Conservation (phyloP, 2,113 vertebrate genomes). For the Phalacrocorax pelagicus region DNA sequence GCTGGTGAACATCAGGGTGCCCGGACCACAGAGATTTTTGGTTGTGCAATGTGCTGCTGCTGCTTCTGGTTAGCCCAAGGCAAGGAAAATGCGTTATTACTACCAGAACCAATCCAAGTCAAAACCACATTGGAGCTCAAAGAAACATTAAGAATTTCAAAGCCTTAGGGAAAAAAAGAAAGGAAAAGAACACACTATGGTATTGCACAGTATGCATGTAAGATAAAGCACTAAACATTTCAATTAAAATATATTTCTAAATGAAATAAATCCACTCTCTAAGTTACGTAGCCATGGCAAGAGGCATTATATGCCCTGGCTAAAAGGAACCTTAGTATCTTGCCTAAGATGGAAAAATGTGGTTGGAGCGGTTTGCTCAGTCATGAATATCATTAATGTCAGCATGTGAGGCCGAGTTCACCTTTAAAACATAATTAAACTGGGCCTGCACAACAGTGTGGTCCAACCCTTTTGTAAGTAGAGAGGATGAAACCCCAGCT, state of each 20-base stretch:
- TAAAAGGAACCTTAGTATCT: constrained; percentile 19
- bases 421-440: neutral
- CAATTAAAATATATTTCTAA: constrained; percentile 55
- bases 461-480: neutral
- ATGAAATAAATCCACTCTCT: constrained; percentile 37
- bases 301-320: neutral
- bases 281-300: neutral
- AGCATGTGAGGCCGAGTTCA: neutral
- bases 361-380: neutral
- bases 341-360: neutral
- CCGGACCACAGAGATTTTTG: neutral
- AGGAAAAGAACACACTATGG: constrained; percentile 36
- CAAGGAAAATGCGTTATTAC: neutral
- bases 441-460: neutral
- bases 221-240: constrained; percentile 56
- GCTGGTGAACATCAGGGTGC: neutral
- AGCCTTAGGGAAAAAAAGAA: neutral
- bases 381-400: neutral
- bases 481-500: neutral
- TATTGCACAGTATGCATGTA: constrained; percentile 61
- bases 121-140: neutral
- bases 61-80: constrained; percentile 42
- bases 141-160: neutral
- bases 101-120: neutral
- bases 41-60: constrained; percentile 23